Evolutionary conservation across 2,797 vertebrate genomes (phyloP), one percentile per base, ranked within the genome.

Genomic region (Galago senegalensis): DNA sequence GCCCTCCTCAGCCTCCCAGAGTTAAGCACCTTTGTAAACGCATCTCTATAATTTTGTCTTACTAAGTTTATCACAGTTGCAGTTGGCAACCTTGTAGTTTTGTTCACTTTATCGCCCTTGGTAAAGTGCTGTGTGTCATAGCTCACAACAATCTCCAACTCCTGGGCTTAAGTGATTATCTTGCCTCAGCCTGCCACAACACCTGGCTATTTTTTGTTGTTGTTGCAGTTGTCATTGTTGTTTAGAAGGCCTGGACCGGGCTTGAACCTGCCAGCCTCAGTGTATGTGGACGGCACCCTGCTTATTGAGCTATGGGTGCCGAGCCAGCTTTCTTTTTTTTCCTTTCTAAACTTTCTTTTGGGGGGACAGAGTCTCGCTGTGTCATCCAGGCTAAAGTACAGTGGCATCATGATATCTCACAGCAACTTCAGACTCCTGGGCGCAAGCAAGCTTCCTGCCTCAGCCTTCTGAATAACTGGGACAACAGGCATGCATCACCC

Each of bases 1-100:
- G 13, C 46, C 46, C 12, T 49, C 46, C 46, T 49, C 12, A 49
- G 12, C 46, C 46, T 49, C 46, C 46, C 46, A 49, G 46, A 49
- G 46, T 86, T 25, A 37, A 56, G 27, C 17, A 60, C n/a, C 17
- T 43, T 56, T 87, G n/a, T 91, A 77, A 89, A 85, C 18, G 46
- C 96, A 86, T 89, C 70, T 96, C 37, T 95, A 86, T 96, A 84
- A 94, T 92, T 97, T 98, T 77, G 70, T 87, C 86, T 95, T 98
- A 97, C 93, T 97, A 60, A 0, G 0, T 96, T 97, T 29, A 77
- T 73, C 92, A 93, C 86, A 96, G 96, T 89, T 75, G 96, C 73
- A 88, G 37, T 97, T 97, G 75, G 93, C 93, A 60, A 29, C 31
- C 82, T 89, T 95, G 87, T 92, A 69, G 83, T 95, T 82, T 87